Evolutionary conservation across 2,797 vertebrate species (phyloP), one percentile per base, ranked within the genome.

Genomic region (Hafferia zeledoni): DNA sequence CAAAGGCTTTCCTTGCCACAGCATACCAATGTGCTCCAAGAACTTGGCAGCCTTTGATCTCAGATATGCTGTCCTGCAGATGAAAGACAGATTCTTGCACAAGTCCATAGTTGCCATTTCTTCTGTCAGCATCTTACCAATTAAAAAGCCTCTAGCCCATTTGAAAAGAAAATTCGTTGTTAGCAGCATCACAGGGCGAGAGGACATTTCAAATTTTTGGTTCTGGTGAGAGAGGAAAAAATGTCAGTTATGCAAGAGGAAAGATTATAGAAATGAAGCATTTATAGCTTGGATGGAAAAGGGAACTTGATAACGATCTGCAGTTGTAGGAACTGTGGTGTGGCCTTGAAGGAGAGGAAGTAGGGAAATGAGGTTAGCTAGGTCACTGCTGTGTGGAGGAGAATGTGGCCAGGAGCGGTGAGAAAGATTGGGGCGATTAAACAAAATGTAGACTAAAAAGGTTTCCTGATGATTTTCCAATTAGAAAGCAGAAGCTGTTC

Each of bases 1-100:
- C 6, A 12, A 74, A 70, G 69, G 18, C 52, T 79, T 86, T 56
- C 31, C 61, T 57, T 81, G 50, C 33, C 5, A 4, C 50, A 46
- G 33, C 64, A 31, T 76, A 49, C 13, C 17, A 8, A 2, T 0
- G 1, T 57, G 35, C 75, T 83, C 59, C 49, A 43, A 74, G 47
- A 91, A 49, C 49, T 33, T 78, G 56, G 27, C 68, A 82, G 39
- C 71, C 61, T 90, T 90, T 96, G 52, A 89, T 95, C 71, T 95
- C 74, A 78, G 4, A 77, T 65, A 49, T 76, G 41, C 46, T 18
- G 8, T 77, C 60, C 60, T 87, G 52, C 53, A 85, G 64, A 60
- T 35, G 56, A 71, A 85, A 71, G 75, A 17, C 50, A 74, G 50
- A 16, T 57, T 57, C 82, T 74, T 71, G 46, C 50, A 37, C 16